These are phyloP conservation scores for Drosophila kuntzei DNA, from an alignment of 2,888 invertebrate genomes.

Conservation along the genomic window DNA sequence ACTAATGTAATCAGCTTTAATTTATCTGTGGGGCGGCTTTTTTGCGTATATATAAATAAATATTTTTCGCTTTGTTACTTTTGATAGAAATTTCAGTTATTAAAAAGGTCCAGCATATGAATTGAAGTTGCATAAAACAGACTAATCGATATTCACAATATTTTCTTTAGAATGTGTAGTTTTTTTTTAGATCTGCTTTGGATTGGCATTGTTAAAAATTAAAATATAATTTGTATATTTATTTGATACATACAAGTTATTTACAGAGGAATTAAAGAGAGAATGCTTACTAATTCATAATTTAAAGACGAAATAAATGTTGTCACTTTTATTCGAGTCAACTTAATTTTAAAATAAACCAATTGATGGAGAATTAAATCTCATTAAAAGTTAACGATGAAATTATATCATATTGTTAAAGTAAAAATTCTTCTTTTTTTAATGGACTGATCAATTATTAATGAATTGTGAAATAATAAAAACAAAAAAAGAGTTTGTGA, in stretches of 20 bases:
- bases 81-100: background rate
- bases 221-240: background rate
- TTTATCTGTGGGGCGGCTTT: slow-evolving; percentile 9
- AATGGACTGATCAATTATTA: no score
- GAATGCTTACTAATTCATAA: background rate
- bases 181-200: background rate
- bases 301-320: background rate
- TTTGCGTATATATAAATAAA: background rate
- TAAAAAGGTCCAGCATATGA: background rate
- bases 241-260: background rate
- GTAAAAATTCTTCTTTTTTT: background rate
- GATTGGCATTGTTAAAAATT: slow-evolving; percentile 3
- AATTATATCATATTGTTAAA: background rate
- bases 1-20: background rate
- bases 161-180: background rate
- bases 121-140: background rate
- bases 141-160: background rate
- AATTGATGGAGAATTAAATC: background rate
- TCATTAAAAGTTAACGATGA: background rate
- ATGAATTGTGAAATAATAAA: background rate
- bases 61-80: background rate
- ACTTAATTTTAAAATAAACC: background rate
- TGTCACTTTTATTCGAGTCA: background rate
- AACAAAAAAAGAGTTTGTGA: background rate
- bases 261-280: slow-evolving; percentile 1